Percentiles rank a stretch among this genome's conserved stretches.
phyloP scores from a whole-genome alignment of 2,888 invertebrate species.

The Morpho deidamia region DNA sequence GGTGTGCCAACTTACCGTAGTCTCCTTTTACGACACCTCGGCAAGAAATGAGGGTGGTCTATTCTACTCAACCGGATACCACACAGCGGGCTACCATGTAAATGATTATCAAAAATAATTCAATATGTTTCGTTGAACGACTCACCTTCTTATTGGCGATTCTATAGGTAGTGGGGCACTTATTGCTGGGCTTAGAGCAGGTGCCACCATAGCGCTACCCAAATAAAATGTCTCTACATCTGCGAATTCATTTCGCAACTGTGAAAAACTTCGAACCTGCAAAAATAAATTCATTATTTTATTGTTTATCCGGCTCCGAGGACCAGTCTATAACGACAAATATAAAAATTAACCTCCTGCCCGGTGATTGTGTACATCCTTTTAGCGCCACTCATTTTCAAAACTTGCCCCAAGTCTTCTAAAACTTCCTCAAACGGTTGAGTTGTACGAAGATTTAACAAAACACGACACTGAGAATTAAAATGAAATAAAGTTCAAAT shows the following conservation, averaged over 20 bases:
- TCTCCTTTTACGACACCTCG: too few species aligned
- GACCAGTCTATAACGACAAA: background rate
- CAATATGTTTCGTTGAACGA: background rate
- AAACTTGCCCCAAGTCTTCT: slow-evolving; percentile 93
- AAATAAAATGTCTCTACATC: slow-evolving; percentile 95
- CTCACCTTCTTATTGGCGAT: slow-evolving; percentile 65
- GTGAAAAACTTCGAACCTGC: slow-evolving; percentile 95
- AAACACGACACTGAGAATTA: slow-evolving; percentile 86
- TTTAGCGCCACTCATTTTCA: slow-evolving; percentile 94
- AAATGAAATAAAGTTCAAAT: slow-evolving; percentile 21
- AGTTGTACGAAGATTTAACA: slow-evolving; percentile 93
- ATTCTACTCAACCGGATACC: too few species aligned
- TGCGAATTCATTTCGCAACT: slow-evolving; percentile 93
- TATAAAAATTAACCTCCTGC: slow-evolving; percentile 84
- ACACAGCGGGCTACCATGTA: too few species aligned
- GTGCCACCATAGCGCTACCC: slow-evolving; percentile 70
- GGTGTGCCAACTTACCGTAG: too few species aligned
- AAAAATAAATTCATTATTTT: background rate
- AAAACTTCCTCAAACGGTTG: slow-evolving; percentile 97
- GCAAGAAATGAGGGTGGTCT: too few species aligned
- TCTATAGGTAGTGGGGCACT: slow-evolving; percentile 65
- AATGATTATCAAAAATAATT: background rate
- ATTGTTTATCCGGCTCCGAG: background rate
- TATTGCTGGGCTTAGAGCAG: slow-evolving; percentile 60
- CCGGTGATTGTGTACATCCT: slow-evolving; percentile 95